phyloP scores from a whole-genome alignment of 2,888 invertebrate species.

The Lamellibrachia columna region DNA sequence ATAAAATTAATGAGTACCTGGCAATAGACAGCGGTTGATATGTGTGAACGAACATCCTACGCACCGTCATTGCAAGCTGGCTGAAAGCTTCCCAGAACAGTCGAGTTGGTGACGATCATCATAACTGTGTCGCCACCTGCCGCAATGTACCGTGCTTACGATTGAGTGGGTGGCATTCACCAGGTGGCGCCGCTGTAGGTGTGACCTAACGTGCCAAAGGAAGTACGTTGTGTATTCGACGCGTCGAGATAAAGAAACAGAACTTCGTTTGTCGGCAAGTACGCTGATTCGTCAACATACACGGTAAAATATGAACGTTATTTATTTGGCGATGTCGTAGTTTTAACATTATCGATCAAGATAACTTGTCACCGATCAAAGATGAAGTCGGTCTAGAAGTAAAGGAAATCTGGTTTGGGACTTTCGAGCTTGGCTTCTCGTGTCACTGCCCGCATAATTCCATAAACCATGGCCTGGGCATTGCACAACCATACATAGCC shows the following conservation, averaged over 20 bases:
- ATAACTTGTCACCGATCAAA: background rate
- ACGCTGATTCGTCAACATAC: background rate
- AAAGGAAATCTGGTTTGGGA: background rate
- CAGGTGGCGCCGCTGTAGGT: background rate
- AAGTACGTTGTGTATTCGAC: slow-evolving; percentile 4
- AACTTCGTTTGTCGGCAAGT: background rate
- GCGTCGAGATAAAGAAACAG: background rate
- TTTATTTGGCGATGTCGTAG: background rate
- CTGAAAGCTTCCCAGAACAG: background rate
- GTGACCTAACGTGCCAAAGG: slow-evolving; percentile 12
- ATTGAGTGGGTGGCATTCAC: background rate
- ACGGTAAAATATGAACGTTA: background rate
- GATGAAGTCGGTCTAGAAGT: background rate
- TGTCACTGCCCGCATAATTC: background rate
- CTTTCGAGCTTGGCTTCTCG: background rate
- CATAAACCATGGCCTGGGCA: background rate
- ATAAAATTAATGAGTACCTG: too few relatives aligned
- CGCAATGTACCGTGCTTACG: background rate
- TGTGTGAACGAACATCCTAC: too few relatives aligned
- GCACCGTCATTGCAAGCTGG: too few relatives aligned
- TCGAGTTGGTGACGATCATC: background rate
- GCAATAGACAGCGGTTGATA: too few relatives aligned
- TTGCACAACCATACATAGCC: too few relatives aligned
- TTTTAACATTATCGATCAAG: background rate
- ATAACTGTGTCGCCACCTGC: background rate